A percentile compares a stretch with the other conserved stretches of the same genome.
Conservation (phyloP, 2,888 invertebrate species). For the Drosophila peninsularis region DNA sequence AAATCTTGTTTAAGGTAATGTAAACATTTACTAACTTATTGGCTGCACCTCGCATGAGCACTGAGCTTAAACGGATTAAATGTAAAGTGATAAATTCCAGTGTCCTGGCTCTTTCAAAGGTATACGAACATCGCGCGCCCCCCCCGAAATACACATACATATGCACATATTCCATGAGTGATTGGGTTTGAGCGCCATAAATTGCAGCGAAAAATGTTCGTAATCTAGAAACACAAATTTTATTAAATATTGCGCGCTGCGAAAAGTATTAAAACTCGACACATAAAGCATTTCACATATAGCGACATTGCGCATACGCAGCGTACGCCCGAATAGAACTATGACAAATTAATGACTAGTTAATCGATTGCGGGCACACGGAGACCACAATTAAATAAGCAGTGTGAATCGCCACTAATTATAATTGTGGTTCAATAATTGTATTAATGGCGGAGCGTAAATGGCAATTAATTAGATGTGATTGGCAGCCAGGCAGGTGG, state of each 20-base stretch:
- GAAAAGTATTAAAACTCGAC: slow-evolving; percentile 22
- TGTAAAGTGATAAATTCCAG: slow-evolving; percentile 68
- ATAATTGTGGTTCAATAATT: slow-evolving; percentile 71
- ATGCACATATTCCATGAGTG: slow-evolving; percentile 10
- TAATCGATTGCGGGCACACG: slow-evolving; percentile 43
- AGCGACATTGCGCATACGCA: neutral
- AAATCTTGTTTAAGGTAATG: neutral
- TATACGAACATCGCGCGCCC: neutral
- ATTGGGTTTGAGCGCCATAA: slow-evolving; percentile 39
- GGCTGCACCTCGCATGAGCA: slow-evolving; percentile 26
- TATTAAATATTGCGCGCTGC: slow-evolving; percentile 35
- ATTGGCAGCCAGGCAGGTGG: slow-evolving; percentile 32
- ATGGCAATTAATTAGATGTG: slow-evolving; percentile 68
- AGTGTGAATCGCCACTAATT: slow-evolving; percentile 68
- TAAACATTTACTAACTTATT: too few species aligned
- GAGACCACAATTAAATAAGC: slow-evolving; percentile 42
- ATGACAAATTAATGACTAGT: slow-evolving; percentile 48
- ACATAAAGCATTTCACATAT: neutral
- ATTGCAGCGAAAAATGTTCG: slow-evolving; percentile 55
- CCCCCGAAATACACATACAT: neutral
- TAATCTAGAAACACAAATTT: slow-evolving; percentile 34
- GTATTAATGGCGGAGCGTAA: slow-evolving; percentile 53
- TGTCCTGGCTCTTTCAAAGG: slow-evolving; percentile 39
- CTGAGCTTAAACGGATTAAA: slow-evolving; percentile 51
- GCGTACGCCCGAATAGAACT: neutral